Base-by-base conservation (phyloP, 1,140 invertebrate species). In the Drosophila lacertosa region DNA sequence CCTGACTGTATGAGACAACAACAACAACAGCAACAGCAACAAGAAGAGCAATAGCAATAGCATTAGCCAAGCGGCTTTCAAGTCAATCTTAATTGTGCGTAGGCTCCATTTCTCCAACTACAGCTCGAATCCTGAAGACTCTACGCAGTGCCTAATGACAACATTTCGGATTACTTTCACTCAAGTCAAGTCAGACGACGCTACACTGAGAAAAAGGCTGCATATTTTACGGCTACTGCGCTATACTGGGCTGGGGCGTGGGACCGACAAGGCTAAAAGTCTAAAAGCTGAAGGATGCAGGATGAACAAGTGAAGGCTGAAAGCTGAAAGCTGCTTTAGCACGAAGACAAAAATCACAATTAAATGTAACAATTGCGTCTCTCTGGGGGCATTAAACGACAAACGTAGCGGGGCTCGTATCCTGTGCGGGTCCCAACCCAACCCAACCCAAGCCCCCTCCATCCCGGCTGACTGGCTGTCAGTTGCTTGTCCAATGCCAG, bases 331-430 rank as follows among this genome's bases (percentile, higher is more conserved):
- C 69, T 59, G 69, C 54, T 67, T 67, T 59, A 24, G 69, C 64
- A 54, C 44, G 47, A 73, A 77, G 67, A 86, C 77, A 86, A 86
- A 88, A 86, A 86, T 88, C 78, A 86, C 82, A 86, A 86, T 86
- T 86, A 86, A 88, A 86, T 86, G 82, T 88, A 82, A 86, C 82
- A 86, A 86, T 86, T 86, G 82, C 77, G 82, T 86, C 82, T 86
- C 82, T 82, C 82, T 82, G 70, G 82, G 80, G 82, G 83, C 74
- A 77, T 62, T 80, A 71, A 77, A 50, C 72, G 72, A 77, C 72
- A 77, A 75, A 75, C 75, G 69, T 58, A 50, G 47, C 24, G 22
- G 44, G 37, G 10, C 33, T 18, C 9, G 48, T 15, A 45, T 62
- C 45, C 47, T 62, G 58, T 15, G n/a, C 22, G n/a, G 40, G n/a